These are phyloP conservation scores for Pocillopora meandrina DNA, from an alignment of 92 coral and sea anemone genomes.

Conservation along the genomic window DNA sequence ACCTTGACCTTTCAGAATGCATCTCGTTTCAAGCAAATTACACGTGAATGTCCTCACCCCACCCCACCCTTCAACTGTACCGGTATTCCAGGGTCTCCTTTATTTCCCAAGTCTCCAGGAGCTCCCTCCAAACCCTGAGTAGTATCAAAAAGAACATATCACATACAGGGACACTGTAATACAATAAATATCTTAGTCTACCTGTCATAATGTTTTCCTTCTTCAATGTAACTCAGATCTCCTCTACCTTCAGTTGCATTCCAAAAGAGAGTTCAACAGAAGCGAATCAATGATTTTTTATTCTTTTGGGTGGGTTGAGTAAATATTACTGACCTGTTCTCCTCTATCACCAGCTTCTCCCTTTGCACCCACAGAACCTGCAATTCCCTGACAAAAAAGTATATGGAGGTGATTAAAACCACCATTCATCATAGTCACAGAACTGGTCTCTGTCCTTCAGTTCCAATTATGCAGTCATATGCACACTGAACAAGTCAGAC, in stretches of 20 bases:
- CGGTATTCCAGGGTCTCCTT: constrained; percentile 31
- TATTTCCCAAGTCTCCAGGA: constrained; percentile 21
- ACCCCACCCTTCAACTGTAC: neutral
- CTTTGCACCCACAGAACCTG: constrained; percentile 57
- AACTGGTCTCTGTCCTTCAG: no score
- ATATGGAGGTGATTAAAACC: neutral
- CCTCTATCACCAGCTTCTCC: constrained; percentile 59
- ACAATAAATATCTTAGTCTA: neutral
- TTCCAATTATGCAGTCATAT: no score
- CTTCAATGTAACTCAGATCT: no score
- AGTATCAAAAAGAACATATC: neutral
- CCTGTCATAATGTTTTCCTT: no score
- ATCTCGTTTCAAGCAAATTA: neutral
- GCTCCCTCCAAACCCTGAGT: constrained; percentile 41
- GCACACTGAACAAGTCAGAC: neutral
- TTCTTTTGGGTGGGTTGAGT: neutral
- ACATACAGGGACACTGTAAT: neutral
- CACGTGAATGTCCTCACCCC: neutral
- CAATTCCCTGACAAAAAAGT: constrained; percentile 42
- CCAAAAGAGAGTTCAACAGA: neutral
- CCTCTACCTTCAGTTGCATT: no score
- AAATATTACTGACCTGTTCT: constrained; percentile 37
- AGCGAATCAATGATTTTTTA: neutral
- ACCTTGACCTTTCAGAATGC: neutral
- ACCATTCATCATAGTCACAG: neutral